Conservation (phyloP, 2,888 invertebrate species). For the Pterostichus madidus region DNA sequence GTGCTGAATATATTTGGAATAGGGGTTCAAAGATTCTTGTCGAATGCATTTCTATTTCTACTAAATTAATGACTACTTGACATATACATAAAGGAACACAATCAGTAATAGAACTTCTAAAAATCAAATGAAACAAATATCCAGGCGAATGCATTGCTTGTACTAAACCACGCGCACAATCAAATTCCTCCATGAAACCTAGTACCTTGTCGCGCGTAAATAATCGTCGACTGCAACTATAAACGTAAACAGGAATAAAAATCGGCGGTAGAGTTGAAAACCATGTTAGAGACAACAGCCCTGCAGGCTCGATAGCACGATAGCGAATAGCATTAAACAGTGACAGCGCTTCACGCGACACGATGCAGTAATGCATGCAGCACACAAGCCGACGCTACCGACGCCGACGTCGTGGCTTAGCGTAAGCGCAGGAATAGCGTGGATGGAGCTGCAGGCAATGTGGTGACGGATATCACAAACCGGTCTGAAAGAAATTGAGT, state of each 20-base stretch:
- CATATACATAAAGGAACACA: too few relatives aligned
- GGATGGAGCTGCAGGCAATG: too few relatives aligned
- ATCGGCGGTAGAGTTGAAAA: conserved; percentile 7
- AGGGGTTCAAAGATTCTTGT: too few relatives aligned
- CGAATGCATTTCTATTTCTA: too few relatives aligned
- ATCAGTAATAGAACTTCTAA: too few relatives aligned
- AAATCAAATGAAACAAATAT: too few relatives aligned
- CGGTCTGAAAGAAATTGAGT: too few relatives aligned
- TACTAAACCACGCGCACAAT: too few relatives aligned
- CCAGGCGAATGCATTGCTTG: background rate
- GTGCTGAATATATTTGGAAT: too few relatives aligned
- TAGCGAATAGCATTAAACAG: conserved; percentile 5
- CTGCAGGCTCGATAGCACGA: background rate
- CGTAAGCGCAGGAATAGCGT: background rate
- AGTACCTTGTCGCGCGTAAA: too few relatives aligned
- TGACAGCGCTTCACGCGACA: conserved; percentile 16
- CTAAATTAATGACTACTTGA: background rate
- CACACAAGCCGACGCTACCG: conserved; percentile 4
- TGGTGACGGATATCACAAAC: too few relatives aligned
- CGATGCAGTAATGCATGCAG: conserved; percentile 30
- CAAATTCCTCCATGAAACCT: too few relatives aligned
- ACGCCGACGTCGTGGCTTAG: background rate
- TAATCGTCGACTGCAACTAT: background rate
- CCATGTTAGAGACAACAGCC: conserved; percentile 20
- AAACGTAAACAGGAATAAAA: conserved; percentile 22